Conservation (phyloP, 2,113 vertebrate species). For the Oncorhynchus tshawytscha region DNA sequence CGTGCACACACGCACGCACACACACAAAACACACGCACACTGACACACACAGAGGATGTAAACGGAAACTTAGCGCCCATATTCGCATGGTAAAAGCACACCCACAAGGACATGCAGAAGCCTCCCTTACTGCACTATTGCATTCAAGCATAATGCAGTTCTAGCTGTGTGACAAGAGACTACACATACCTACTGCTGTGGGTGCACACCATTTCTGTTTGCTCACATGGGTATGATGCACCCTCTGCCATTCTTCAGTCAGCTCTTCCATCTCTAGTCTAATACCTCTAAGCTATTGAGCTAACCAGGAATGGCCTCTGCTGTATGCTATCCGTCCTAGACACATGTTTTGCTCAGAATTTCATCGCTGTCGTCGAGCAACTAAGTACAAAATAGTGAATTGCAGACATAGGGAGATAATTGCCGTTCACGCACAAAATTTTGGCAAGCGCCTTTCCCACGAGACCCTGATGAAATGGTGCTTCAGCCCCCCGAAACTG, state of each 20-base stretch:
- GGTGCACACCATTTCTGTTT: not conserved
- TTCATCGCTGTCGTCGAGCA: slow-evolving; percentile 63
- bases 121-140: not conserved
- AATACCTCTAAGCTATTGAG: slow-evolving; percentile 25
- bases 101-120: no score
- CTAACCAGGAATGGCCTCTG: slow-evolving; percentile 55
- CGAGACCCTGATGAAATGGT: slow-evolving; percentile 73
- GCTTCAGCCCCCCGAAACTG: slow-evolving; percentile 77
- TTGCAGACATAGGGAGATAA: slow-evolving; percentile 71
- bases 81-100: no score
- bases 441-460: slow-evolving; percentile 71
- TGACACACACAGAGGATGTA: slow-evolving; percentile 8
- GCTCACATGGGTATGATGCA: not conserved
- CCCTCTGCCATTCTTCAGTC: no score
- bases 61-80: not conserved
- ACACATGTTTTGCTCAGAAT: slow-evolving; percentile 53
- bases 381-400: slow-evolving; percentile 74
- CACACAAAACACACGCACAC: slow-evolving; percentile 1
- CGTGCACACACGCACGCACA: no score
- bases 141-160: not conserved
- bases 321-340: slow-evolving; percentile 60
- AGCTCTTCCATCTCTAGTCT: not conserved
- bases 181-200: not conserved
- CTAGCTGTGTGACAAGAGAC: not conserved
- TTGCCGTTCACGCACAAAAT: slow-evolving; percentile 70